These are phyloP conservation scores for Butorides virescens DNA, from an alignment of 2,113 vertebrate genomes.

Conservation along the genomic window DNA sequence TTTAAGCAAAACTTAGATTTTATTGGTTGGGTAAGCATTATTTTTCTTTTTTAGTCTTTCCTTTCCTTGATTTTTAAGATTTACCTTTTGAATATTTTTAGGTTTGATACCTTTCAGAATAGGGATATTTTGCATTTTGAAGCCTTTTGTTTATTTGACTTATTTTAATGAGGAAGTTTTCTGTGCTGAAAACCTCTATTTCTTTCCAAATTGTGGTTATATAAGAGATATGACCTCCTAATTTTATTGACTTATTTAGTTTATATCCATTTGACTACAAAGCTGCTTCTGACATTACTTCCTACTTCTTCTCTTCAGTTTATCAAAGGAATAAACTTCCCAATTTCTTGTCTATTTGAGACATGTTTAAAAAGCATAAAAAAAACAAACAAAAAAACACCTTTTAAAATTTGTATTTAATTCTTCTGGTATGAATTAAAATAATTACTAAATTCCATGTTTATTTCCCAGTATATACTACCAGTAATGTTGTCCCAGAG, in stretches of 20 bases:
- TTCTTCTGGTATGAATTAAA: neutral
- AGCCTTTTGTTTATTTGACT: neutral
- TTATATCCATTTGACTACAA: neutral
- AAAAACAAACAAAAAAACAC: too few relatives aligned
- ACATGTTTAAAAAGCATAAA: accelerated
- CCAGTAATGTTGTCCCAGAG: neutral
- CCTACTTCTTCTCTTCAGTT: neutral
- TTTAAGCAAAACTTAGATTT: neutral
- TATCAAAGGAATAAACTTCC: neutral
- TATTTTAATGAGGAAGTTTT: neutral
- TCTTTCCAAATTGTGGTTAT: neutral
- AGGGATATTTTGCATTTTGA: neutral
- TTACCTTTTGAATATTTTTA: neutral
- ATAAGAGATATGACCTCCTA: neutral
- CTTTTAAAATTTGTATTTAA: neutral
- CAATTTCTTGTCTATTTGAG: neutral
- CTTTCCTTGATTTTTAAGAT: neutral
- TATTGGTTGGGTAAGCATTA: neutral
- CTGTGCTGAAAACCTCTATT: neutral
- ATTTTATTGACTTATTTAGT: neutral
- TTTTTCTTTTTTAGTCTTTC: neutral
- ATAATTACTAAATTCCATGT: neutral
- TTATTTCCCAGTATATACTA: neutral
- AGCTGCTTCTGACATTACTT: neutral
- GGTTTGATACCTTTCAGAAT: neutral